Base-by-base conservation (phyloP, 2,113 vertebrate species). In the Oryctolagus cuniculus region DNA sequence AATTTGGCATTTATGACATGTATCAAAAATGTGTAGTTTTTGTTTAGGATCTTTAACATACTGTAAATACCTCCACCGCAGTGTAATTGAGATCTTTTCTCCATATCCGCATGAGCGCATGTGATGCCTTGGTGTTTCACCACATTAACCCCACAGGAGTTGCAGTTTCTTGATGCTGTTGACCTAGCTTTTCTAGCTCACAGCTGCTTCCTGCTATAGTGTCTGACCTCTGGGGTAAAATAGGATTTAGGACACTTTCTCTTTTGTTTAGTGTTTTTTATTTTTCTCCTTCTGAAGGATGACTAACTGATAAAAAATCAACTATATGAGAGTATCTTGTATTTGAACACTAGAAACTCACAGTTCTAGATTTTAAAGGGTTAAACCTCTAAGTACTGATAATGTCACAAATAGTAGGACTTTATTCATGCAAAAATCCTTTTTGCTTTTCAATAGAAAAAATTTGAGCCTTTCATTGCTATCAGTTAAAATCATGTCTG, bases 221-320 rank as follows among this genome's bases (percentile, higher is more conserved):
- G 72, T 87, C 34, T 95, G 89, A 94, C 44, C 72, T 87, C 49
- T 72, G 21, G 15, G 63, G 87, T 49, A 92, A 77, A 87, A 89
- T 10, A 92, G 49, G 10, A 10, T 89, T 75, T 85, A 44, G 1
- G 49, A 25, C 90, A 24, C 7, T 70, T 96, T 94, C 63, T 92
- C 53, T 10, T 88, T 49, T 17, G 4, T 9, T 70, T 25, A 67
- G 29, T 70, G 16, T 69, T 95, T 95, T 87, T 19, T 49, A n/a
- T 82, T 87, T 77, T 74, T 44, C 44, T 81, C 44, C 66, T 86
- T 27, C 29, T 44, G 9, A 80, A 86, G 80, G 31, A 55, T 64
- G 61, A 1, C 44, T 93, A 73, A 36, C 79, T n/a, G 38, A 79
- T 29, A 44, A 44, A 58, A 79, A 91, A 31, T 85, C 61, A 38